phyloP scores from a whole-genome alignment of 2,888 invertebrate genomes.

The Lasioglossum pauxillum region DNA sequence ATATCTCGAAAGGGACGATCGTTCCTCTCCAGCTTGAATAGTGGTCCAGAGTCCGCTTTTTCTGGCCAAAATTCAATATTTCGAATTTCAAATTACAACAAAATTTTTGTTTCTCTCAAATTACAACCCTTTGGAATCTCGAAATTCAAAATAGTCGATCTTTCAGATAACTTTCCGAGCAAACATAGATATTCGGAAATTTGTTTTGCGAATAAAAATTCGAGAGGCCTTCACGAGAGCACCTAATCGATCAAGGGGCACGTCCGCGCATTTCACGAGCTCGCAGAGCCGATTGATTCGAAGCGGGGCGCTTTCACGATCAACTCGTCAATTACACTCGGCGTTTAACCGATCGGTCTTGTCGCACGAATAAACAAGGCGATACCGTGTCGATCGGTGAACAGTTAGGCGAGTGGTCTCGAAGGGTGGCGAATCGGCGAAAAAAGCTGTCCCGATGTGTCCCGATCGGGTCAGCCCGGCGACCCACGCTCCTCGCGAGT shows the following conservation, averaged over 20 bases:
- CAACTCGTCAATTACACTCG: not conserved
- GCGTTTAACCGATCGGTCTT: not conserved
- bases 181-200: no score
- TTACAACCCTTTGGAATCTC: no score
- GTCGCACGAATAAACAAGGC: conserved; percentile 17
- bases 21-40: no score
- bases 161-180: no score
- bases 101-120: no score
- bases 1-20: no score
- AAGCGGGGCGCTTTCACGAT: not conserved
- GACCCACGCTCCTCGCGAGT: conserved; percentile 54
- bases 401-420: conserved; percentile 42
- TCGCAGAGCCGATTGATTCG: not conserved
- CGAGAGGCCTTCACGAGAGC: no score
- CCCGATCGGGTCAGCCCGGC: conserved; percentile 54
- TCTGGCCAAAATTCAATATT: no score
- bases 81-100: no score
- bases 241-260: not conserved
- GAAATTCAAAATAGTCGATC: no score
- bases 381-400: conserved; percentile 27
- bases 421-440: conserved; percentile 26
- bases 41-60: no score
- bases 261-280: not conserved
- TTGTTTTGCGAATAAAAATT: no score
- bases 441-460: conserved; percentile 58